These are phyloP conservation scores for Eonycteris spelaea DNA, from an alignment of 2,113 vertebrate species.

Conservation along the genomic window DNA sequence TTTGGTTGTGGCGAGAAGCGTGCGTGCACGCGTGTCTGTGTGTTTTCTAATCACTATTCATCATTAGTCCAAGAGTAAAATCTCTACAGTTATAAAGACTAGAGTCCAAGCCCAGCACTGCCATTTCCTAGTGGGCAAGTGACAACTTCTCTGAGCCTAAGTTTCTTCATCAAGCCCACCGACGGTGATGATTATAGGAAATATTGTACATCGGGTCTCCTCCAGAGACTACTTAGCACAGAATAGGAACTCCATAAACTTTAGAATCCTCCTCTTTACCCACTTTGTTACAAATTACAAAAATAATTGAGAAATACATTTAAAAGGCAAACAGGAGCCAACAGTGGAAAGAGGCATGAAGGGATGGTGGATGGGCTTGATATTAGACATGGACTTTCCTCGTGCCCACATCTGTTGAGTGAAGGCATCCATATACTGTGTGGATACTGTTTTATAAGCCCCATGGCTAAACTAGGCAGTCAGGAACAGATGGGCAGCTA, in stretches of 20 bases:
- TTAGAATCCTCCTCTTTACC: not conserved
- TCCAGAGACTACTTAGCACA: not conserved
- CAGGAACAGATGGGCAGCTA: slow-evolving; percentile 47
- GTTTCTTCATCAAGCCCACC: not conserved
- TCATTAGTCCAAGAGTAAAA: not conserved
- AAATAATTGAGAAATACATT: not conserved
- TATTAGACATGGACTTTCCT: not conserved
- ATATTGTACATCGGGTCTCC: not conserved
- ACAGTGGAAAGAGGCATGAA: not conserved
- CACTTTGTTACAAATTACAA: not conserved
- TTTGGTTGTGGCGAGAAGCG: too few relatives aligned
- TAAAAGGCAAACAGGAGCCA: slow-evolving; percentile 19
- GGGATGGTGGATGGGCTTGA: not conserved
- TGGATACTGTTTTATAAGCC: slow-evolving; percentile 26
- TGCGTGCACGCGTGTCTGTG: too few relatives aligned
- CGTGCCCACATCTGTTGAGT: slow-evolving; percentile 31
- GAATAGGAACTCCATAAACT: not conserved
- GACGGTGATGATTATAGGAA: not conserved
- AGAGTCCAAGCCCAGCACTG: not conserved
- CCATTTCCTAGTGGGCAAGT: not conserved
- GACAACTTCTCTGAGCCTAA: not conserved
- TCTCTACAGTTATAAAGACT: not conserved
- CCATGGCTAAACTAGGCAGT: slow-evolving; percentile 38
- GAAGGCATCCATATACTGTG: slow-evolving; percentile 21
- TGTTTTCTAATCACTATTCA: not conserved